Evolutionary conservation across 2,888 invertebrate genomes (phyloP).

Genomic region (Apoderus coryli): DNA sequence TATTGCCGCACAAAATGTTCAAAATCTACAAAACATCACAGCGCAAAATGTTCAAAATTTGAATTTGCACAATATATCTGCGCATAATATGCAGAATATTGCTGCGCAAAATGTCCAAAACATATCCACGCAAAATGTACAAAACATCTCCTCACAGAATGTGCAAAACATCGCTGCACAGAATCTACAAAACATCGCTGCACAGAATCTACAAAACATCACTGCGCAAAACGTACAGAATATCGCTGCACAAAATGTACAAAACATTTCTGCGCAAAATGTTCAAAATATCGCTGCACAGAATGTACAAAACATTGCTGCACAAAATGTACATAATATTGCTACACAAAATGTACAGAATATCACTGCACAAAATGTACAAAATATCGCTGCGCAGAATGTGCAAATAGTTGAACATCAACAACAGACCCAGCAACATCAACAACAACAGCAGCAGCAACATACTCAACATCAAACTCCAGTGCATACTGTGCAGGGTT

Average conservation of each 20-base stretch:
- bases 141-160: conserved; percentile 10
- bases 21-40: conserved; percentile 9
- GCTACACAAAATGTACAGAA: conserved; percentile 12
- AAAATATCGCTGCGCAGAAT: conserved; percentile 13
- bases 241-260: conserved; percentile 11
- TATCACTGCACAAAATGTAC: too few species aligned
- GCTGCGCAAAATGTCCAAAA: conserved; percentile 10
- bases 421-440: too few species aligned
- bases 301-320: conserved; percentile 12
- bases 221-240: conserved; percentile 11
- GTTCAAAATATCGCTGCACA: conserved; percentile 12
- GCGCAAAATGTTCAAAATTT: conserved; percentile 10
- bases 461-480: conserved; percentile 17
- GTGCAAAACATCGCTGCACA: conserved; percentile 10
- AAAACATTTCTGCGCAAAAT: too few species aligned
- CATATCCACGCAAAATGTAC: conserved; percentile 9
- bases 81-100: conserved; percentile 11
- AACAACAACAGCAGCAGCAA: too few species aligned
- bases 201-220: conserved; percentile 10
- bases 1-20: conserved; percentile 10
- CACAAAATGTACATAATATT: conserved; percentile 13
- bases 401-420: too few species aligned
- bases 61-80: conserved; percentile 11
- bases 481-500: conserved; percentile 17
- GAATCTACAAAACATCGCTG: conserved; percentile 10